Evolutionary conservation across 2,888 invertebrate species (phyloP), one percentile per base, ranked within the genome.

Genomic region (Heliconius hortense): DNA sequence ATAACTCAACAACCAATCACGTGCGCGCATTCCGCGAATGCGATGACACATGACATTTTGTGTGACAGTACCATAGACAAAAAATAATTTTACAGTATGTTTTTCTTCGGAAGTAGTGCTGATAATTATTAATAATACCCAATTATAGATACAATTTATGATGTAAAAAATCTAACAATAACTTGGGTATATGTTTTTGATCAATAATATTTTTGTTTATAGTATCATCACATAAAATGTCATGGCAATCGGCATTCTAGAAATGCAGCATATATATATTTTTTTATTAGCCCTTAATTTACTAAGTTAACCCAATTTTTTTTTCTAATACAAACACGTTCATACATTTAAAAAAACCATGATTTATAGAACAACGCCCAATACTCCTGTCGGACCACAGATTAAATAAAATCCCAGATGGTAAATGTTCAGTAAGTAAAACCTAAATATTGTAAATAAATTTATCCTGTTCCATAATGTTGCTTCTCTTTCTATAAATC

Each of bases 1-100:
- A 90, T 88, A 92, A 91, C 91, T 92, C 88, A 92, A 91, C 84
- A 91, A 89, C 92, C 90, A 91, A 92, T 92, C 89, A 91, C 84
- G 83, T 81, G 78, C 81, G 78, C 82, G 83, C 88, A 88, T 86
- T 86, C 83, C 81, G 80, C 78, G 64, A 85, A 89, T 84, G 85
- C 88, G 83, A 85, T 85, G 84, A 83, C 81, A 48, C 67, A 62
- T 76, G 72, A 77, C 68, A 76, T 75, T 68, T 71, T 75, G 72
- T 72, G 72, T 73, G 64, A 77, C 74, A 72, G 73, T 72, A 79
- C 75, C 78, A 80, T 77, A 77, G 73, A 76, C 79, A 77, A 76
- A 76, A 75, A 43, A 15, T 15, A 48, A 26, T 21, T 28, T n/a
- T 10, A 26, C 10, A 48, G 26, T 35, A n/a, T 64, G 8, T 35